Evolutionary conservation across 2,888 invertebrate genomes (phyloP).

Genomic region (Drosophila mulleri): DNA sequence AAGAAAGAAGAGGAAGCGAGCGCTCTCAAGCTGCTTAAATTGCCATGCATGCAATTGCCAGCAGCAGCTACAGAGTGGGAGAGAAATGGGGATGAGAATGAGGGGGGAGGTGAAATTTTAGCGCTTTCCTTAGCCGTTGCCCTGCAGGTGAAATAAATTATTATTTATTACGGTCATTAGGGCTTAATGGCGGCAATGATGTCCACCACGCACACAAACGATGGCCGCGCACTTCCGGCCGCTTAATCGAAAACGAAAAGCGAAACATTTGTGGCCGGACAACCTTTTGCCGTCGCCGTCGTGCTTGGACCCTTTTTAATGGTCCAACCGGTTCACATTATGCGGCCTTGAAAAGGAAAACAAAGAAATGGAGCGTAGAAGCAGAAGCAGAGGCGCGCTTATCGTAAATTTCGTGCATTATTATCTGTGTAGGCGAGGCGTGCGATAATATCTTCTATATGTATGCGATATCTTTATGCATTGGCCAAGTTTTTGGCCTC

Average conservation of each 20-base stretch:
- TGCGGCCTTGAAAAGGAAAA: conserved; percentile 69
- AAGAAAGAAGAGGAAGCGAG: not conserved
- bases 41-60: conserved; percentile 10
- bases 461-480: conserved; percentile 61
- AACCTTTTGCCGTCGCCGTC: conserved; percentile 35
- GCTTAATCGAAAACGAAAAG: conserved; percentile 79
- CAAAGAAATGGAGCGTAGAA: conserved; percentile 12
- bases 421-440: conserved; percentile 67
- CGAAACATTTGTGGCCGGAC: conserved; percentile 74
- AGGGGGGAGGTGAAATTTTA: not conserved
- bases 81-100: too few relatives aligned
- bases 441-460: conserved; percentile 58
- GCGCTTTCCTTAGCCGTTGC: conserved; percentile 36
- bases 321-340: conserved; percentile 74
- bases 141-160: conserved; percentile 81
- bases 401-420: conserved; percentile 76
- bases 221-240: conserved; percentile 71
- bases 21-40: conserved; percentile 8
- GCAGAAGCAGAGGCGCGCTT: conserved; percentile 41
- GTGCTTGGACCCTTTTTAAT: conserved; percentile 67
- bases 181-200: conserved; percentile 80
- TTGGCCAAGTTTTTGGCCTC: conserved; percentile 61
- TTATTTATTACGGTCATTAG: conserved; percentile 81
- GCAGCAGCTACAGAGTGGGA: not conserved
- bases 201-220: conserved; percentile 72